Evolutionary conservation across 2,797 vertebrate species (phyloP).

Genomic region (Oceanodroma leucorhoa): DNA sequence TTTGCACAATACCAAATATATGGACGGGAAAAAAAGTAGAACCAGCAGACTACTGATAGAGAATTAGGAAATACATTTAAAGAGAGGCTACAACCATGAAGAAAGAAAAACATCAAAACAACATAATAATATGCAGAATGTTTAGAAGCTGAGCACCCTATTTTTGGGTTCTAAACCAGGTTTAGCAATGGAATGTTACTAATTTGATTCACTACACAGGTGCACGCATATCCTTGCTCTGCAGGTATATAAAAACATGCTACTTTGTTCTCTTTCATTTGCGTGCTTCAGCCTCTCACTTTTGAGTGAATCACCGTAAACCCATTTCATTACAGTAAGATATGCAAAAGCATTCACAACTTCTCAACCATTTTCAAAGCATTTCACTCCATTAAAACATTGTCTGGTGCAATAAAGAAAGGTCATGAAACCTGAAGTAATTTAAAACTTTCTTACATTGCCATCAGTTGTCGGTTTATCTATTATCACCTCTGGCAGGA

Average conservation of each 20-base stretch:
- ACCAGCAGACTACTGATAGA: not conserved
- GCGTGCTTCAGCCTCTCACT: not conserved
- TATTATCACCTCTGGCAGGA: constrained; percentile 89
- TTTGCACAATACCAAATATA: not conserved
- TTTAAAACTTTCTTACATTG: constrained; percentile 85
- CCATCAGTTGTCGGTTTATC: constrained; percentile 86
- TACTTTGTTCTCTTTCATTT: not conserved
- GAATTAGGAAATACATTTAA: not conserved
- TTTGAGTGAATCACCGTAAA: not conserved
- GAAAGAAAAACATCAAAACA: not conserved
- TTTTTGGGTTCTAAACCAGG: not conserved
- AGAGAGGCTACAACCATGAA: not conserved
- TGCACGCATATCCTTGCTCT: not conserved
- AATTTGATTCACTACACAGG: not conserved
- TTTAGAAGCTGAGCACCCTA: not conserved
- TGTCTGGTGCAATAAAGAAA: not conserved
- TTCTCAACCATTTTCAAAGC: not conserved
- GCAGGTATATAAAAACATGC: not conserved
- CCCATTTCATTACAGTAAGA: not conserved
- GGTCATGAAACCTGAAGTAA: constrained; percentile 51
- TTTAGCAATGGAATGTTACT: not conserved
- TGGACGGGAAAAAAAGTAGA: not conserved
- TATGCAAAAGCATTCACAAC: constrained; percentile 50
- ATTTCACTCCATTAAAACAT: constrained; percentile 15
- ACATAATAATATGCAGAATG: not conserved